phyloP scores from a whole-genome alignment of 2,888 invertebrate genomes.

The Hypolimnas misippus region DNA sequence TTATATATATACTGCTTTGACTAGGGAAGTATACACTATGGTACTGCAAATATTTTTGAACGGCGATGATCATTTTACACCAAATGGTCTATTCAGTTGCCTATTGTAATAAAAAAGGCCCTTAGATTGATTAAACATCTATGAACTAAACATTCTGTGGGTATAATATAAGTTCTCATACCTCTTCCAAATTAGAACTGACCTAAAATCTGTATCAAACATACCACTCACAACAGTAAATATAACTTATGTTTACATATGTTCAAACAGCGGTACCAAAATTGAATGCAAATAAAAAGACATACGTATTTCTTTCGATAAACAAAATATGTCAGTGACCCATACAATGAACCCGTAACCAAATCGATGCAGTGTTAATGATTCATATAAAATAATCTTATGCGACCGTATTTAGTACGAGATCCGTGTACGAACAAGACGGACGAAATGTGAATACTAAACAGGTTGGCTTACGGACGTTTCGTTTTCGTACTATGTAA shows the following conservation, averaged over 20 bases:
- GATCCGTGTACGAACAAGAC: constrained; percentile 25
- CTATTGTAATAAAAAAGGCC: too few species aligned
- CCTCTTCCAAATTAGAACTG: too few species aligned
- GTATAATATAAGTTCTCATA: too few species aligned
- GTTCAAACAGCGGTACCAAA: constrained; percentile 4
- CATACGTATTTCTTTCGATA: constrained; percentile 6
- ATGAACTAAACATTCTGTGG: too few species aligned
- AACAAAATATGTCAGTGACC: constrained; percentile 37
- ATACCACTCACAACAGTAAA: not conserved
- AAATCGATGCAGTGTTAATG: constrained; percentile 21
- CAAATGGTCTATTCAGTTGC: too few species aligned
- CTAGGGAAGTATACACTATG: too few species aligned
- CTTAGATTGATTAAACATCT: too few species aligned
- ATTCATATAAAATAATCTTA: constrained; percentile 29
- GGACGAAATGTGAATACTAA: constrained; percentile 31
- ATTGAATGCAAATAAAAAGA: constrained; percentile 13
- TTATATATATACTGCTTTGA: too few species aligned
- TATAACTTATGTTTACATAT: not conserved
- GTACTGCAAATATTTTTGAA: too few species aligned
- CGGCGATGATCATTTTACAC: too few species aligned
- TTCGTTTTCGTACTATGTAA: constrained; percentile 12
- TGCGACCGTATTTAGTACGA: constrained; percentile 28
- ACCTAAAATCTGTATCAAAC: not conserved
- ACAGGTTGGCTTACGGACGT: constrained; percentile 10
- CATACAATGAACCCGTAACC: constrained; percentile 28